Base-by-base conservation (phyloP, 92 coral and sea anemone genomes). In the Bergia sp. region DNA sequence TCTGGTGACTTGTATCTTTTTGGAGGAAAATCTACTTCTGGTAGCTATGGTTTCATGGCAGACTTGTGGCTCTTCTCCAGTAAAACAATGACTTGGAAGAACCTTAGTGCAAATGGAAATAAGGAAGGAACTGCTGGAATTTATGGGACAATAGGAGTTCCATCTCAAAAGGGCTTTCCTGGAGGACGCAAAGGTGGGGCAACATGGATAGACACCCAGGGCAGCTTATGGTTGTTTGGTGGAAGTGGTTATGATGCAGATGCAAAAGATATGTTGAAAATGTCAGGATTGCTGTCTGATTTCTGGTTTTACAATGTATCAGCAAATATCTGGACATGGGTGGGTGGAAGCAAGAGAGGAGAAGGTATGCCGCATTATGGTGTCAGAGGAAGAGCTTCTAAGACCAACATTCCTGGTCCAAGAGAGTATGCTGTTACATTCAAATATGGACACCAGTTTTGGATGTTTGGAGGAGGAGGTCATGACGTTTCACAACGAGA, bases 391-490 rank as follows among this genome's bases (percentile, higher is more conserved):
- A 77, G 78, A 41, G 71, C 88, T 77, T 86, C 83, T 36, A 50
- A 61, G 15, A 80, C 45, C 65, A 93, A 93, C 73, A 74, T 95
- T 37, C 98, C 98, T 50, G 96, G 98, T n/a, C 96, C 98, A 39
- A 90, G 98, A 50, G 96, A 91, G 37, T 37, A 40, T 74, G 89
- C 94, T 12, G 79, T 91, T 11, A 64, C 91, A 20, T 95, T 95
- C 77, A 82, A 83, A 39, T 76, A 86, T 44, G 90, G 84, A 12
- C 64, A 86, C 37, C 85, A 82, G 58, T 86, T 91, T 44, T 95
- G 94, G 94, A 50, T 95, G 41, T 95, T 95, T 95, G 98, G 98
- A 53, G 98, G 98, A 4, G 85, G 77, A 37, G 98, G 98, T 15
- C 92, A 90, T 74, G 99, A 91, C 43, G 89, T 77, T 5, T 47